Evolutionary conservation across 2,888 invertebrate species (phyloP), one percentile per base, ranked within the genome.

Genomic region (Leucozona laternaria): DNA sequence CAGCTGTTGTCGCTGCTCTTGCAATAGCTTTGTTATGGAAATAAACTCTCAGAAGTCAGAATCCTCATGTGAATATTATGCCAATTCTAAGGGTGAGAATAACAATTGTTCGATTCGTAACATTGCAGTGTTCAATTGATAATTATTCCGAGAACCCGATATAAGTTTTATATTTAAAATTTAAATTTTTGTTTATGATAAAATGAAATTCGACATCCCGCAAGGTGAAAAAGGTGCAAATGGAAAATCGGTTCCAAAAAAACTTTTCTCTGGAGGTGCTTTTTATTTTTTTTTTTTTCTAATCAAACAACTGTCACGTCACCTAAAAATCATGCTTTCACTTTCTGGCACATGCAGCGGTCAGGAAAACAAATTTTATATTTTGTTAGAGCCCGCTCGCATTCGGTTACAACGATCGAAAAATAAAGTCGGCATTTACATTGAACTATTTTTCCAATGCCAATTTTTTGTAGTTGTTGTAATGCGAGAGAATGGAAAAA

Each of bases 261-360:
- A 71, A 70, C 72, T 73, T 84, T 78, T 76, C 70, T 77, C 72
- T 88, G 77, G 83, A 79, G 71, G 76, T 76, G 57, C 64, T 83
- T 45, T 80, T 81, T 81, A 31, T 83, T 50, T 78, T 77, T 81
- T 43, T 68, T 76, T 81, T 78, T 83, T 89, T 91, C 90, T 91
- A 91, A 91, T 91, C 90, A 90, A 91, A 89, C 91, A 90, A 90
- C 91, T 91, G 90, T 90, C 91, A 90, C 90, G 91, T 90, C 90
- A 90, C 89, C 91, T 89, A 89, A 88, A 87, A 87, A 82, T 78
- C 79, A 83, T 79, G 89, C 81, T 82, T 89, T 89, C 89, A 88
- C 89, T 89, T 78, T 45, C 86, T 86, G 48, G 58, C 86, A 70
- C 40, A 79, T 75, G 81, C 22, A 22, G 75, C 64, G 79, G 82